These are phyloP conservation scores for Subacronicta megacephala DNA, from an alignment of 2,888 invertebrate species.

Conservation along the genomic window DNA sequence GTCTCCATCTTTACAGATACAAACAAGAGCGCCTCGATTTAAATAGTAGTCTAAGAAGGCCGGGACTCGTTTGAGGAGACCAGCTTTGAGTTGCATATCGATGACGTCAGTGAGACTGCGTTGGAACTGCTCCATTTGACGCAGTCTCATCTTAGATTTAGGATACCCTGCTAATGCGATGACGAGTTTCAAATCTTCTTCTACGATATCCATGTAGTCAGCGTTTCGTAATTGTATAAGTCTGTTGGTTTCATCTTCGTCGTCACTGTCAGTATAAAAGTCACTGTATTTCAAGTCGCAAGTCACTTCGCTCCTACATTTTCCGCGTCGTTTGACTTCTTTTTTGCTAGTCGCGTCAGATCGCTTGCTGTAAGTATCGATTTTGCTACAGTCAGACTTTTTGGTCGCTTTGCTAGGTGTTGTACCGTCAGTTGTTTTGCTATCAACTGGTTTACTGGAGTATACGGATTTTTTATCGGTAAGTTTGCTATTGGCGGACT, in stretches of 20 bases:
- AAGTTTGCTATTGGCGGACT: constrained; percentile 63
- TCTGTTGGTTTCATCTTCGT: constrained; percentile 79
- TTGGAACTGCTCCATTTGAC: constrained; percentile 79
- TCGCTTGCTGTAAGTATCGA: constrained; percentile 62
- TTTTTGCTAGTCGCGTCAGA: constrained; percentile 71
- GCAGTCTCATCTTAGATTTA: constrained; percentile 77
- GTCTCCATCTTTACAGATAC: constrained; percentile 78
- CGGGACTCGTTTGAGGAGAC: constrained; percentile 74
- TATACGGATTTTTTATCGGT: constrained; percentile 50
- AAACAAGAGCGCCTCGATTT: constrained; percentile 81
- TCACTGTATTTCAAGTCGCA: constrained; percentile 75
- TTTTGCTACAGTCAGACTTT: constrained; percentile 67
- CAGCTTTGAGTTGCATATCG: constrained; percentile 80
- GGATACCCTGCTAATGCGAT: constrained; percentile 81
- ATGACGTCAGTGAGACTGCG: constrained; percentile 74
- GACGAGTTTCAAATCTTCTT: constrained; percentile 76
- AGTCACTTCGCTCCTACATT: constrained; percentile 66
- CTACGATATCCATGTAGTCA: constrained; percentile 81
- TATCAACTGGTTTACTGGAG: constrained; percentile 59
- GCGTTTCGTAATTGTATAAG: constrained; percentile 75
- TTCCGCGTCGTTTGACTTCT: constrained; percentile 55
- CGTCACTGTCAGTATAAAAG: constrained; percentile 75
- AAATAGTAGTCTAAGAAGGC: constrained; percentile 81
- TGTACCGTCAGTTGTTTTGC: constrained; percentile 59
- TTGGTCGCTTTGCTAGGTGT: constrained; percentile 62